phyloP scores from a whole-genome alignment of 37 sponge, comb jelly and placozoan genomes.

The Hexactinellida sp. region DNA sequence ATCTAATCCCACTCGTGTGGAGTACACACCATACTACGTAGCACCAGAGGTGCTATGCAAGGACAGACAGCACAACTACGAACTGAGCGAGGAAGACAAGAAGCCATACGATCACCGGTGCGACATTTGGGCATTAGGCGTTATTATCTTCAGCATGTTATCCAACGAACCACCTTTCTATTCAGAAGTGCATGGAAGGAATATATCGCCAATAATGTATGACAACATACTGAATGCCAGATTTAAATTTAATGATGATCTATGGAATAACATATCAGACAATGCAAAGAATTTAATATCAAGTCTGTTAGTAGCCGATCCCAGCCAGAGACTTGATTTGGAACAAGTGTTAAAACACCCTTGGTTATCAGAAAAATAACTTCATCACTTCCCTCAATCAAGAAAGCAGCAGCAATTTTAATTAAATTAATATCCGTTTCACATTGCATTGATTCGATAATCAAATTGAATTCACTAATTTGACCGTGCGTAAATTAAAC shows the following conservation, averaged over 20 bases:
- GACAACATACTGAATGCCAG: neutral
- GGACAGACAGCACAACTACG: neutral
- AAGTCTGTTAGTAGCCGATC: neutral
- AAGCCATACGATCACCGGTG: neutral
- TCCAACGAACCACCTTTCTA: neutral
- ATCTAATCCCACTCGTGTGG: neutral
- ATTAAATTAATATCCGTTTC: too few species aligned
- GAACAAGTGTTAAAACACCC: neutral
- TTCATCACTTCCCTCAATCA: too few species aligned
- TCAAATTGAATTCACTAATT: too few species aligned
- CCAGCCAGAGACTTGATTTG: neutral
- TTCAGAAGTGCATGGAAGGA: neutral
- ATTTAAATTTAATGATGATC: neutral
- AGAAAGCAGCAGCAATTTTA: too few species aligned
- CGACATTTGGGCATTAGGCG: neutral
- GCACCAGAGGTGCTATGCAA: conserved; percentile 7
- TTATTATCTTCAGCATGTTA: neutral
- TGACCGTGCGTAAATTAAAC: too few species aligned
- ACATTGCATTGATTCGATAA: too few species aligned
- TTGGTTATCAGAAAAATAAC: neutral
- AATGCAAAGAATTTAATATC: neutral
- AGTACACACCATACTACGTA: neutral
- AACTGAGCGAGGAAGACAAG: neutral
- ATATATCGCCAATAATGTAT: neutral
- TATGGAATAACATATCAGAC: neutral